Conservation (phyloP, 2,888 invertebrate genomes). For the Odontothrips loti region DNA sequence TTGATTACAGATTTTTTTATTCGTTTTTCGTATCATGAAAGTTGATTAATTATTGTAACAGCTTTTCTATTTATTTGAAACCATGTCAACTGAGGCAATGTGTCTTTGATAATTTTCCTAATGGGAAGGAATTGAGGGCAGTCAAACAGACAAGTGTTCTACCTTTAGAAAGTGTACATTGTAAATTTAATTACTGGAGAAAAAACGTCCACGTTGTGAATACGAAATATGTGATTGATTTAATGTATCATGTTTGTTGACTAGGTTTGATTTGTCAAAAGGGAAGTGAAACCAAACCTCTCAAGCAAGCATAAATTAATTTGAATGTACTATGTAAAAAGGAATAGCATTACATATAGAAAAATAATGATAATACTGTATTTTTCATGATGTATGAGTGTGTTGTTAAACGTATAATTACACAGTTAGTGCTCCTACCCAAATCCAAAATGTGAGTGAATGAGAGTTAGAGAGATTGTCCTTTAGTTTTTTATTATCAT, state of each 20-base stretch:
- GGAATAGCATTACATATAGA: conserved; percentile 17
- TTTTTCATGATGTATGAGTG: conserved; percentile 26
- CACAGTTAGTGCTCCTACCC: conserved; percentile 22
- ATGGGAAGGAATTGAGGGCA: background rate
- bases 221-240: conserved; percentile 25
- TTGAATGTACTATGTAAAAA: conserved; percentile 25
- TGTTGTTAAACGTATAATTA: conserved; percentile 19
- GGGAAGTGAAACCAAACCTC: background rate
- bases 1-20: background rate
- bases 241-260: conserved; percentile 17
- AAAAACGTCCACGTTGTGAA: conserved; percentile 25
- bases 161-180: conserved; percentile 14
- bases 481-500: conserved; percentile 21
- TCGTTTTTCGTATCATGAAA: background rate
- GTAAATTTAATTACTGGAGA: conserved; percentile 20
- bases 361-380: conserved; percentile 27
- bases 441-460: conserved; percentile 17
- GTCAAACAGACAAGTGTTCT: background rate
- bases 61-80: background rate
- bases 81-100: conserved; percentile 14
- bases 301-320: conserved; percentile 6
- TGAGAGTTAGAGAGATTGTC: conserved; percentile 15
- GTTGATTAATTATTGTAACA: background rate
- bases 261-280: background rate
- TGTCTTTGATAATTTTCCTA: background rate